Conservation (phyloP, 2,888 invertebrate species). For the Mylabris sibirica region DNA sequence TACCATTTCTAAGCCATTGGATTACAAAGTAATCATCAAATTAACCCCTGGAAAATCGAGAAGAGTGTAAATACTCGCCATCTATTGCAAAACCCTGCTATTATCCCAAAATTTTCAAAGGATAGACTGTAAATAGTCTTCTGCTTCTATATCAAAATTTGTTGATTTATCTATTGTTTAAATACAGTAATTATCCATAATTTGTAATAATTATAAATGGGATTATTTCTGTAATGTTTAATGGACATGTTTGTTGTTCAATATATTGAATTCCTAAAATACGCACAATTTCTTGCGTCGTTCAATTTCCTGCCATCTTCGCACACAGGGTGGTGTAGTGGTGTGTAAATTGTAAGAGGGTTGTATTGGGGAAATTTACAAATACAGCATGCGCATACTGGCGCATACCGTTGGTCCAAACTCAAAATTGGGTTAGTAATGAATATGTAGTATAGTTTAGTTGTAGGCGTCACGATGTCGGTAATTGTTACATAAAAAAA, state of each 20-base stretch:
- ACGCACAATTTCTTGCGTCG: background rate
- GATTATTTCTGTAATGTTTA: too few relatives aligned
- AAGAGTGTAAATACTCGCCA: background rate
- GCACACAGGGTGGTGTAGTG: background rate
- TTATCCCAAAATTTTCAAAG: background rate
- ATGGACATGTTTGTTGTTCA: too few relatives aligned
- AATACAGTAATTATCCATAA: too few relatives aligned
- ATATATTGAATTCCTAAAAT: background rate
- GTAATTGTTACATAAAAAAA: background rate
- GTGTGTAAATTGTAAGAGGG: background rate
- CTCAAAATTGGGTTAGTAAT: constrained; percentile 21
- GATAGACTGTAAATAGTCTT: background rate
- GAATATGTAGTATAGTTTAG: constrained; percentile 16
- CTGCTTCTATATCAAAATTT: too few relatives aligned
- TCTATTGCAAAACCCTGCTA: background rate
- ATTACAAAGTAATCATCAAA: background rate
- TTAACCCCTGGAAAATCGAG: background rate
- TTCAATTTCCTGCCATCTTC: background rate
- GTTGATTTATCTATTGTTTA: too few relatives aligned
- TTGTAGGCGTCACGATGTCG: constrained; percentile 17
- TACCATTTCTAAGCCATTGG: background rate
- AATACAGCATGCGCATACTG: constrained; percentile 20
- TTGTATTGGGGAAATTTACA: background rate
- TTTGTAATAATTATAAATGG: too few relatives aligned
- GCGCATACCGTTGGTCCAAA: constrained; percentile 20